Evolutionary conservation across 2,888 invertebrate species (phyloP).

Genomic region (Lasioglossum zephyrum): DNA sequence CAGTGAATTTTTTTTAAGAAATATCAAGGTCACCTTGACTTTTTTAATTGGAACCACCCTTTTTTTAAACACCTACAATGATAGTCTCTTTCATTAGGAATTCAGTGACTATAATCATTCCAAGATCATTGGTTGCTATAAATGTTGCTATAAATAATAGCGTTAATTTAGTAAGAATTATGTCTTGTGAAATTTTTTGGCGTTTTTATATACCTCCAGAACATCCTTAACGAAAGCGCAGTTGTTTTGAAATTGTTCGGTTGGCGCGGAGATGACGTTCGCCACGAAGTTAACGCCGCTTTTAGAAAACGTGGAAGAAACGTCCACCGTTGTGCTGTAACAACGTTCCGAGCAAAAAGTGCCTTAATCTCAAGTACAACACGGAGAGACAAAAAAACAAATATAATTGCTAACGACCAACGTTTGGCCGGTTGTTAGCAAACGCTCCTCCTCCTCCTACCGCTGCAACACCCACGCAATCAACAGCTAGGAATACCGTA

Average conservation of each 20-base stretch:
- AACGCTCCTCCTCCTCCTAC: neutral
- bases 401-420: conserved; percentile 39
- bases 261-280: neutral
- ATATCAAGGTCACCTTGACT: too few species aligned
- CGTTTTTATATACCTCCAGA: too few species aligned
- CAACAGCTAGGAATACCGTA: conserved; percentile 11
- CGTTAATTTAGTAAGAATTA: too few species aligned
- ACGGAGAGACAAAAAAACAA: neutral
- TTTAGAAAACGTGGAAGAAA: neutral
- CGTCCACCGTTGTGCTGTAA: neutral
- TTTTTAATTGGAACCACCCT: too few species aligned
- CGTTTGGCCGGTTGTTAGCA: conserved; percentile 34
- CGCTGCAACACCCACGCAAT: conserved; percentile 1
- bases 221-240: neutral
- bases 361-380: conserved; percentile 12
- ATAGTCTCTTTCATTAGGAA: too few species aligned
- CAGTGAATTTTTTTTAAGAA: too few species aligned
- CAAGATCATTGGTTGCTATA: too few species aligned
- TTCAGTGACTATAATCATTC: too few species aligned
- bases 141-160: too few species aligned
- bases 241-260: neutral
- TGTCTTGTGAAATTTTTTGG: too few species aligned
- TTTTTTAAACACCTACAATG: too few species aligned
- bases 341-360: neutral
- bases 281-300: neutral